These are phyloP conservation scores for Aporophyla nigra DNA, from an alignment of 2,888 invertebrate genomes.

Conservation along the genomic window DNA sequence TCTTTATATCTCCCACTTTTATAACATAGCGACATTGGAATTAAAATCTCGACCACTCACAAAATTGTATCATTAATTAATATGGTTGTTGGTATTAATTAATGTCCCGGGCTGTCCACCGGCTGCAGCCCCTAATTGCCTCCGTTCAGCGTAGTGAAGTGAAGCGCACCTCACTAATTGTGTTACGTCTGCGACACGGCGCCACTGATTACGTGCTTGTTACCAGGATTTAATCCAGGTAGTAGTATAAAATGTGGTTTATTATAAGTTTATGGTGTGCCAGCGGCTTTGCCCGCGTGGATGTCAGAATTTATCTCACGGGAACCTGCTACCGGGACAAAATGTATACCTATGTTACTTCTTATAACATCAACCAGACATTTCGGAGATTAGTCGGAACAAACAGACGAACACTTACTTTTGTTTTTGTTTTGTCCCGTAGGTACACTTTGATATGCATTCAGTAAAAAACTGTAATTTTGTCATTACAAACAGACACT, in stretches of 20 bases:
- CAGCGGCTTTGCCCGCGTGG: too few species aligned
- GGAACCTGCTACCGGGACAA: too few species aligned
- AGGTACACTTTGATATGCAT: too few species aligned
- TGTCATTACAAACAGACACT: too few species aligned
- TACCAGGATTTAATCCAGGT: conserved; percentile 5
- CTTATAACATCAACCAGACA: too few species aligned
- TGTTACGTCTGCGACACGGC: conserved; percentile 6
- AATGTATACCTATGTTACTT: too few species aligned
- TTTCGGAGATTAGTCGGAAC: too few species aligned
- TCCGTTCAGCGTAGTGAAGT: neutral
- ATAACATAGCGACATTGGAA: neutral
- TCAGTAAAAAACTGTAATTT: too few species aligned
- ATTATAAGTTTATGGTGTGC: neutral
- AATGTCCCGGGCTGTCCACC: neutral
- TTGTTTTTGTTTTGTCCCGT: too few species aligned
- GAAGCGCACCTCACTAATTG: conserved; percentile 4
- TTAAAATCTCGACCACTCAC: neutral
- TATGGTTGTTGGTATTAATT: conserved; percentile 7
- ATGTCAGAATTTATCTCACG: too few species aligned
- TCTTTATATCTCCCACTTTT: neutral
- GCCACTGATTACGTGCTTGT: neutral
- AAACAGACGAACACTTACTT: too few species aligned
- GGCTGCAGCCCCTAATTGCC: conserved; percentile 24
- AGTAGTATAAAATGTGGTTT: neutral
- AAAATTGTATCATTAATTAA: conserved; percentile 14